Conservation (phyloP, 1,140 invertebrate genomes). For the Oncopeltus fasciatus region DNA sequence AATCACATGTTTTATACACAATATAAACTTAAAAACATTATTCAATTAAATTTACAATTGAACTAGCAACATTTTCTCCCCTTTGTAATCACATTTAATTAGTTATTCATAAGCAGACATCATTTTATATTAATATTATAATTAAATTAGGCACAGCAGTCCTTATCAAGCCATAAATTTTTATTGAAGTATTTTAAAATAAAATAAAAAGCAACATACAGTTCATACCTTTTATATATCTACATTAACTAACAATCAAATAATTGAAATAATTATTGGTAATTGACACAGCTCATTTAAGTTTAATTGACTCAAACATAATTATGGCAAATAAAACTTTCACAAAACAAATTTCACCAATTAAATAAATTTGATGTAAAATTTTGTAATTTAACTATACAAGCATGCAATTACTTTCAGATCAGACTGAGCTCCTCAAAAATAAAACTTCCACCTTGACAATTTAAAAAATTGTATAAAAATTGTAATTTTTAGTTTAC, state of each 20-base stretch:
- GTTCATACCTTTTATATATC: neutral
- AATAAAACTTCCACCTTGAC: too few relatives aligned
- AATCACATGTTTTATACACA: neutral
- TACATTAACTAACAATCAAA: neutral
- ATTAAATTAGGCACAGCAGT: constrained; percentile 5
- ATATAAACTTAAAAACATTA: neutral
- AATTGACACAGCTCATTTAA: neutral
- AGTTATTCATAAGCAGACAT: neutral
- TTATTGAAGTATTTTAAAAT: neutral
- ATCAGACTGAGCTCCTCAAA: too few relatives aligned
- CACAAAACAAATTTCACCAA: neutral
- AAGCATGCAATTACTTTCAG: too few relatives aligned
- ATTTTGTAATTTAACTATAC: too few relatives aligned
- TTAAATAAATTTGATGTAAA: too few relatives aligned
- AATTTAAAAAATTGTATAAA: too few relatives aligned
- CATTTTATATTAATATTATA: neutral
- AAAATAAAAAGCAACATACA: neutral
- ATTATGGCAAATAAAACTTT: neutral
- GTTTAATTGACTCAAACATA: neutral
- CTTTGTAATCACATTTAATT: neutral
- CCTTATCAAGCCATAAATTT: neutral
- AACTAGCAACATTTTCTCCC: neutral
- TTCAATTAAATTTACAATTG: neutral
- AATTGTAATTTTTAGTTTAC: too few relatives aligned
- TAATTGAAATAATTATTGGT: neutral